Conservation (phyloP, 2,113 vertebrate genomes). For the Antennarius striatus region DNA sequence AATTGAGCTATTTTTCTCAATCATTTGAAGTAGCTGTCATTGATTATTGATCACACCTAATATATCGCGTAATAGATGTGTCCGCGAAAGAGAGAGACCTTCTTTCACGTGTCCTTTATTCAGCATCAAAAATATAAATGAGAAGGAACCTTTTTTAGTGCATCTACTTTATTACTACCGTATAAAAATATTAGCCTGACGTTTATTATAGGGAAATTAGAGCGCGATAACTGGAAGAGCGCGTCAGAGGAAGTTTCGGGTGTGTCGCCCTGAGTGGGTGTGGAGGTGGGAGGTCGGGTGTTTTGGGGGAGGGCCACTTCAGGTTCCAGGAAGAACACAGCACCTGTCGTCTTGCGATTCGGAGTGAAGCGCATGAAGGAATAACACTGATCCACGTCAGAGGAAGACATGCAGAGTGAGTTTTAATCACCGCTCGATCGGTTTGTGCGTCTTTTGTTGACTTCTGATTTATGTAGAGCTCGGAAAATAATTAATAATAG, state of each 20-base stretch:
- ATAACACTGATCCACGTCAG: neutral
- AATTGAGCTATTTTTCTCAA: neutral
- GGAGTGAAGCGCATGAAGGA: constrained; percentile 2
- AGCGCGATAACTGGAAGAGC: too few species aligned
- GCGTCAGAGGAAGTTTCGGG: too few species aligned
- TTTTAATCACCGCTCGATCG: neutral
- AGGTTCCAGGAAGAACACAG: constrained; percentile 55
- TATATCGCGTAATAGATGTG: too few species aligned
- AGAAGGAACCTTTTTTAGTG: too few species aligned
- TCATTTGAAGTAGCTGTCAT: neutral
- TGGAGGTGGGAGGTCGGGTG: constrained; percentile 33
- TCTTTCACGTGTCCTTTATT: too few species aligned
- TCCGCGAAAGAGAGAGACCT: too few species aligned
- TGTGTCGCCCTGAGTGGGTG: too few species aligned
- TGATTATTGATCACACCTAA: neutral
- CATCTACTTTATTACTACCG: too few species aligned
- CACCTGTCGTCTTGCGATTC: constrained; percentile 32
- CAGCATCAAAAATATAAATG: too few species aligned
- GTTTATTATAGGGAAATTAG: too few species aligned
- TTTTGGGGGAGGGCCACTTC: constrained; percentile 48
- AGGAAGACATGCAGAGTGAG: constrained; percentile 66
- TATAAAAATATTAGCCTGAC: too few species aligned
- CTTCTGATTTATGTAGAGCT: neutral
- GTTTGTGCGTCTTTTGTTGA: neutral
- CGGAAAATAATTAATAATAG: too few species aligned